These are phyloP conservation scores for Eublepharis macularius DNA, from an alignment of 2,113 vertebrate species.

Conservation along the genomic window DNA sequence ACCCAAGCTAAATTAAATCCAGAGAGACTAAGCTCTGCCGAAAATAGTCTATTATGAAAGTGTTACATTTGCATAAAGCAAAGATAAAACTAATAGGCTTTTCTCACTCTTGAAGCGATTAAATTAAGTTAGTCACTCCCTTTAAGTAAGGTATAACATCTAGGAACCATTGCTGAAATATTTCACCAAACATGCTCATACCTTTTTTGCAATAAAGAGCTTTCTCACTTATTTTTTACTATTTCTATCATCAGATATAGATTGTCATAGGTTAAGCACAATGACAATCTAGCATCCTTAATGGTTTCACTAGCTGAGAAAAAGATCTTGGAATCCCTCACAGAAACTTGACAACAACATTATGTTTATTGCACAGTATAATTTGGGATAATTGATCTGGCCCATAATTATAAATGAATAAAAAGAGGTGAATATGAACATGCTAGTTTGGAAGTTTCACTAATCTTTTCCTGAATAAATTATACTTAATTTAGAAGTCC, in stretches of 20 bases:
- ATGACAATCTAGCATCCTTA: background rate
- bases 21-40: slow-evolving; percentile 27
- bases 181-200: background rate
- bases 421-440: background rate
- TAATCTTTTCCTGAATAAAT: background rate
- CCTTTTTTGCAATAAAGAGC: background rate
- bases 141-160: slow-evolving; percentile 35
- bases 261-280: background rate
- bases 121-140: slow-evolving; percentile 21
- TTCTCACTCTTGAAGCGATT: slow-evolving; percentile 38
- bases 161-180: slow-evolving; percentile 19
- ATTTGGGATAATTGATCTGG: background rate
- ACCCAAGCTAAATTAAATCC: slow-evolving; percentile 34
- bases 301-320: background rate
- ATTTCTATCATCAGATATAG: background rate
- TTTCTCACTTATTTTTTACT: too few species aligned
- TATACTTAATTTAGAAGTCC: background rate
- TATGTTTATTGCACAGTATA: background rate
- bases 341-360: background rate
- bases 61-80: slow-evolving; percentile 23
- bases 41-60: slow-evolving; percentile 21
- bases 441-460: background rate
- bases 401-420: background rate
- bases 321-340: background rate
- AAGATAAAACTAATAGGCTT: slow-evolving; percentile 38